Percentiles rank a stretch among this genome's conserved stretches.
These are phyloP conservation scores for Pollachius pollachius DNA, from an alignment of 2,113 vertebrate genomes.

Conservation along the genomic window DNA sequence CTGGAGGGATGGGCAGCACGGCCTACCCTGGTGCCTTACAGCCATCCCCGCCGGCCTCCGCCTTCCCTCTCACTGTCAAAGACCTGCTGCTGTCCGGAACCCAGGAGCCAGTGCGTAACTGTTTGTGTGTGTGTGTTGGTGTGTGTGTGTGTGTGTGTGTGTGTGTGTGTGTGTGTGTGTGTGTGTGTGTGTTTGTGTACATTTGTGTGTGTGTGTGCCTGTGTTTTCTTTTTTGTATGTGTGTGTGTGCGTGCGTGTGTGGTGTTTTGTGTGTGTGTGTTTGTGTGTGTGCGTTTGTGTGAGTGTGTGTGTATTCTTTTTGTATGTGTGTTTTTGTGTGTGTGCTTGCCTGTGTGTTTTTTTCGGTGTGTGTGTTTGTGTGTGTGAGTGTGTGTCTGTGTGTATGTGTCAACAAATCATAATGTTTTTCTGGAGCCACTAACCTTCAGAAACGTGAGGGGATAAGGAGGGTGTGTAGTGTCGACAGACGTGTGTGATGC, in stretches of 20 bases:
- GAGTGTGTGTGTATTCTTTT: neutral
- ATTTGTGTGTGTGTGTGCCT: neutral
- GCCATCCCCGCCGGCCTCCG: conserved; percentile 21
- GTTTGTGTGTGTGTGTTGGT: neutral
- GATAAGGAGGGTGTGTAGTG: no score
- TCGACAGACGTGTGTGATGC: no score
- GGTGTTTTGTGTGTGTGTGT: neutral
- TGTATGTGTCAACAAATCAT: neutral
- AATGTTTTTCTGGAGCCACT: no score
- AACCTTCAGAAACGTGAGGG: no score
- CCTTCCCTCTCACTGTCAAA: conserved; percentile 83
- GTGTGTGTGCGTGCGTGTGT: neutral
- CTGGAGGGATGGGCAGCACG: conserved; percentile 48
- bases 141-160: conserved; percentile 1
- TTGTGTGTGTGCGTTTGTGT: conserved; percentile 5
- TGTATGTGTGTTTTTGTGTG: neutral
- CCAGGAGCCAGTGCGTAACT: conserved; percentile 77
- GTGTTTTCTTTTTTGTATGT: conserved; percentile 3
- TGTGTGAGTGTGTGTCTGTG: conserved; percentile 1
- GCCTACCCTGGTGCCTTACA: conserved; percentile 25
- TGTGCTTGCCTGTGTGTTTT: neutral
- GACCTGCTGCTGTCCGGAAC: conserved; percentile 86
- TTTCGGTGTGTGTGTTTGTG: conserved; percentile 1
- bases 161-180: neutral
- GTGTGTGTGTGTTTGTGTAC: neutral